Conservation (phyloP, 2,797 vertebrate genomes). For the Alectoris magna region DNA sequence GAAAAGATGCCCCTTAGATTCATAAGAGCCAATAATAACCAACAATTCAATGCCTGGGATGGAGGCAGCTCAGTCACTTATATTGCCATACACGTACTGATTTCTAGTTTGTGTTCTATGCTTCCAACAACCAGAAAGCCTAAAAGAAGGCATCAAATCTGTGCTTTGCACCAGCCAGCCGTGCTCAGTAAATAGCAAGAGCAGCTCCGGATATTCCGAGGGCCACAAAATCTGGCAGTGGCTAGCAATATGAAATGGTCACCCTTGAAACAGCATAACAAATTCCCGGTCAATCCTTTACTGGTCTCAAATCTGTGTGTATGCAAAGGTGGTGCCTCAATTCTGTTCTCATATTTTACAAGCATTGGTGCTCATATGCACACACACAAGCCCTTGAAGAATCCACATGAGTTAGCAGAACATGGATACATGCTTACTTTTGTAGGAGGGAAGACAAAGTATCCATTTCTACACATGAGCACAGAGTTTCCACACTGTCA, state of each 20-base stretch:
- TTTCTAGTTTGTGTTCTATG: background rate
- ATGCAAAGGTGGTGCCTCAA: background rate
- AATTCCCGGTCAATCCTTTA: background rate
- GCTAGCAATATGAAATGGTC: background rate
- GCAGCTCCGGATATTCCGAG: background rate
- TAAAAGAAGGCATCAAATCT: background rate
- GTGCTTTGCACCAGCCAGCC: background rate
- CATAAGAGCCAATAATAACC: background rate
- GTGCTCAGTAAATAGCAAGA: background rate
- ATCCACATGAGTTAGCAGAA: background rate
- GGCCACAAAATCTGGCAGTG: background rate
- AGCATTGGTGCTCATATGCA: background rate
- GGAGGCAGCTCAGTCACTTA: background rate
- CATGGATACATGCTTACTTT: fast-evolving
- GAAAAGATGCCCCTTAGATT: background rate
- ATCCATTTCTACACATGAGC: background rate
- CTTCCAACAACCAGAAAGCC: background rate
- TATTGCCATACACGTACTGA: background rate
- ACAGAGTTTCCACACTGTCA: background rate
- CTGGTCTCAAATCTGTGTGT: background rate
- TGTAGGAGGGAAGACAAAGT: background rate
- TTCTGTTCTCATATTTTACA: background rate
- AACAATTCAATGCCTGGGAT: background rate
- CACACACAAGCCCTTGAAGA: background rate
- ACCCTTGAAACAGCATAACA: background rate